A percentile compares a stretch with the other conserved stretches of the same genome.
These are phyloP conservation scores for Neomicropteryx cornuta DNA, from an alignment of 1,140 invertebrate species.

Conservation along the genomic window DNA sequence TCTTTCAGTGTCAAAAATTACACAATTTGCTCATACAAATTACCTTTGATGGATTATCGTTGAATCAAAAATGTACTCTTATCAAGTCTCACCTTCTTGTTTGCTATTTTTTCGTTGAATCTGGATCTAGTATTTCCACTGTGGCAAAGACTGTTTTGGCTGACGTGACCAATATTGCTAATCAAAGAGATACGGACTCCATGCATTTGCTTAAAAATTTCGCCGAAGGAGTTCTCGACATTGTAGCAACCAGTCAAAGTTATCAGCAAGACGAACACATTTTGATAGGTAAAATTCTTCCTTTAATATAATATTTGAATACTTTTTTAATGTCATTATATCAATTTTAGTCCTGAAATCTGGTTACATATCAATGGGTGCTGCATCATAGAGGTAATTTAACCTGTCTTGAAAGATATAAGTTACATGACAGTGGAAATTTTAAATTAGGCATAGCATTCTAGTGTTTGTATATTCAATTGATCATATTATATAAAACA, in stretches of 20 bases:
- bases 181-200: constrained; percentile 10
- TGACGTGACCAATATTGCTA: constrained; percentile 9
- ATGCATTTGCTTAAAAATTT: constrained; percentile 11
- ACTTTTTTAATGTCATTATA: neutral
- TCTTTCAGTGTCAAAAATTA: constrained; percentile 14
- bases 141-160: constrained; percentile 5
- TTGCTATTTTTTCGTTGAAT: constrained; percentile 10
- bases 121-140: constrained; percentile 5
- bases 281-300: constrained; percentile 10
- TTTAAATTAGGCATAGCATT: too few relatives aligned
- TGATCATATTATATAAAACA: constrained; percentile 1
- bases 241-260: constrained; percentile 9
- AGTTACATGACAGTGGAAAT: neutral
- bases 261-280: constrained; percentile 12
- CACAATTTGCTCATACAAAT: constrained; percentile 10
- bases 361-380: neutral
- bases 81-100: constrained; percentile 12
- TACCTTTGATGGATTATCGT: constrained; percentile 10
- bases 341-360: neutral
- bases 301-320: neutral
- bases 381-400: too few relatives aligned
- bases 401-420: constrained; percentile 1
- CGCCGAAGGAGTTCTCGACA: constrained; percentile 8
- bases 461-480: too few relatives aligned
- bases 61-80: constrained; percentile 11